Conservation (phyloP, 2,888 invertebrate species). For the Crocallis elinguaria region DNA sequence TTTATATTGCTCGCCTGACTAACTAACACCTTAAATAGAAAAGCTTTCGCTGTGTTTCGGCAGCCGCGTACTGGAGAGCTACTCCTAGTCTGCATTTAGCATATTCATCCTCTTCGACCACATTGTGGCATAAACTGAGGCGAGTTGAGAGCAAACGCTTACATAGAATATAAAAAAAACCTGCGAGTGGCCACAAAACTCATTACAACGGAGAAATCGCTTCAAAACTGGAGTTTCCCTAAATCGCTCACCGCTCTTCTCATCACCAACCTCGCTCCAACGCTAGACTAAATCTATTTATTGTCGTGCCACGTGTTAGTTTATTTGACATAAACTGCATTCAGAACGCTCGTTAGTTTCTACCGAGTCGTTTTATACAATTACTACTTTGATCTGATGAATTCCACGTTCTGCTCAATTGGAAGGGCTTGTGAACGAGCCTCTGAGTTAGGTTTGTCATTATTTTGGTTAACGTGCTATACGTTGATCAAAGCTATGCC, state of each 20-base stretch:
- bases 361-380: conserved; percentile 58
- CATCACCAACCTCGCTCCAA: conserved; percentile 26
- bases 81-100: no score
- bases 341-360: conserved; percentile 71
- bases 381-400: conserved; percentile 56
- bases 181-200: no score
- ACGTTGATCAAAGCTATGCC: not conserved
- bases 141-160: no score
- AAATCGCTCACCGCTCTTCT: conserved; percentile 34
- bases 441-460: conserved; percentile 4
- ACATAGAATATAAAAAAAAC: no score
- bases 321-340: conserved; percentile 79
- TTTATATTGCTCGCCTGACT: no score
- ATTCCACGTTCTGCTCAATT: conserved; percentile 25
- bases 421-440: conserved; percentile 1
- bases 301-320: conserved; percentile 71
- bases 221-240: not conserved
- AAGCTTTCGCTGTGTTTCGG: no score
- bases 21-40: no score
- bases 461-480: not conserved
- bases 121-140: no score
- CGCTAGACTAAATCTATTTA: conserved; percentile 73
- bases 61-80: no score
- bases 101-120: no score
- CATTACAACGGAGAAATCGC: no score